Base-by-base conservation (phyloP, 2,113 vertebrate genomes). In the Pelecanus crispus region DNA sequence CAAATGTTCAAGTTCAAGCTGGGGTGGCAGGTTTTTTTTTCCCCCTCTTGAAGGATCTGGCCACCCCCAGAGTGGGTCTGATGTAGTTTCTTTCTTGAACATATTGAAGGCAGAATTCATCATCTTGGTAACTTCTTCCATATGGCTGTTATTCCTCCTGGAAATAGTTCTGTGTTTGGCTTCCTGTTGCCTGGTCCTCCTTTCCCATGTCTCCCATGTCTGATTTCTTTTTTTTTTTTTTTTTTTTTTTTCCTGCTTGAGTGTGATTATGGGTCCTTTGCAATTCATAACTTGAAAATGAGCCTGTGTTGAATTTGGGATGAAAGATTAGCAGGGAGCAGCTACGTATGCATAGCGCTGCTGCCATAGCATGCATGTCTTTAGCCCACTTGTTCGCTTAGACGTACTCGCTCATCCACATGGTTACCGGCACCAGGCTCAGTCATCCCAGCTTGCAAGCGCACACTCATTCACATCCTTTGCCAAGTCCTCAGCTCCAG, bases 71-170 rank as follows among this genome's bases (percentile, higher is more conserved):
- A 94, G 81, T 94, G 84, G 92, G 89, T 95, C 88, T 96, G 86
- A 94, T 95, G 86, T 68, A 90, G 89, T 82, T 96, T 95, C 80
- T 80, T 94, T 96, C 94, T 95, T 95, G 95, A 97, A 96, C 96
- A 97, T 97, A 96, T 94, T 96, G 97, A 95, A 95, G 91, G 95
- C 91, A 97, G 95, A 97, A 96, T 95, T 94, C 88, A 95, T 96
- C 95, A 92, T 96, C 94, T 77, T 85, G 73, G 86, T 97, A 96
- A 94, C 96, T 97, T 96, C 95, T 96, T 97, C 97, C 97, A 96
- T 96, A 97, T 96, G 96, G 95, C 77, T 84, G 88, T 91, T 96
- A 95, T 94, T 94, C 36, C 92, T 97, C 86, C 91, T 97, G 94
- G 95, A 97, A 95, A 94, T 87, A 95, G 83, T 95, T 96, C 73